Percentiles rank a stretch among this genome's conserved stretches.
Evolutionary conservation across 1,140 invertebrate genomes (phyloP).

Genomic region (Drosophila watanabei): DNA sequence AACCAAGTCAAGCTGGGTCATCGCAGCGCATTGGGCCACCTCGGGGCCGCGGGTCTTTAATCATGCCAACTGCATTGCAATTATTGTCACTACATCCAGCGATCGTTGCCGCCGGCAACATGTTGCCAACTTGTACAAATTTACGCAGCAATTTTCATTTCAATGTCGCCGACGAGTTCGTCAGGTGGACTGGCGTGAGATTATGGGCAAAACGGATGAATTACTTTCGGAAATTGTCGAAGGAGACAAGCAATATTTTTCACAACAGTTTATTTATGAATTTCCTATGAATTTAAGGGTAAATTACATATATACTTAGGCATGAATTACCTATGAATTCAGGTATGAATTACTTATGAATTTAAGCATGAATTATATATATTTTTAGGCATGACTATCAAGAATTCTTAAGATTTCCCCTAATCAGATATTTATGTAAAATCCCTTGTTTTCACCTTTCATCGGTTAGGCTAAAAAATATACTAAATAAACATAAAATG

Average conservation of each 20-base stretch:
- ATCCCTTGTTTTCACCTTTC: constrained; percentile 3
- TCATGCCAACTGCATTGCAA: constrained; percentile 56
- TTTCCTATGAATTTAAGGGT: no score
- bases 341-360: neutral
- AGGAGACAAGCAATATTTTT: neutral
- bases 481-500: constrained; percentile 20
- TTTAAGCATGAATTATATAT: neutral
- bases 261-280: no score
- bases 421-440: neutral
- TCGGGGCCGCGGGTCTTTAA: constrained; percentile 44
- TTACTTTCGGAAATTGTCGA: neutral
- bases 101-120: constrained; percentile 42
- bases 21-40: constrained; percentile 33
- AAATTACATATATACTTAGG: neutral
- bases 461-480: constrained; percentile 1
- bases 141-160: constrained; percentile 60
- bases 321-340: no score
- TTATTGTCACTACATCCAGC: constrained; percentile 67
- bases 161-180: constrained; percentile 46
- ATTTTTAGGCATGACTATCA: neutral
- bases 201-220: constrained; percentile 7
- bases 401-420: neutral
- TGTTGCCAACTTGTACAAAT: constrained; percentile 55
- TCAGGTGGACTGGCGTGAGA: constrained; percentile 39
- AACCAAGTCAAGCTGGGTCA: constrained; percentile 35